Evolutionary conservation across 2,113 vertebrate genomes (phyloP).

Genomic region (Hydrolagus affinis): DNA sequence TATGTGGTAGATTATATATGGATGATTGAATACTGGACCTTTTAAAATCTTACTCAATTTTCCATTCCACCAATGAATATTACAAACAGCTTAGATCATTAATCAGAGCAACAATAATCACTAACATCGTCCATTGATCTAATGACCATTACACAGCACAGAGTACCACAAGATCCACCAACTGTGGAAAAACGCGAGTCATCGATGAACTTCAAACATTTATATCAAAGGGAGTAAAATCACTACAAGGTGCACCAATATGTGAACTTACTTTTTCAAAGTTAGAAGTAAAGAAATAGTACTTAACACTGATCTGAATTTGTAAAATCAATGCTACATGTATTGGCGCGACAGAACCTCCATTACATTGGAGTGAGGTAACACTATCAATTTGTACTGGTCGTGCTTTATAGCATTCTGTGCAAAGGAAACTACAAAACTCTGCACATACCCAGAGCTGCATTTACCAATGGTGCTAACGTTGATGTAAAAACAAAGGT

Average conservation of each 20-base stretch:
- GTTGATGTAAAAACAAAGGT: too few relatives aligned
- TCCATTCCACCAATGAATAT: background rate
- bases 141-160: background rate
- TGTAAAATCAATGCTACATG: too few relatives aligned
- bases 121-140: background rate
- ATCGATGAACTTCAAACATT: background rate
- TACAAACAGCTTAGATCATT: background rate
- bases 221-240: constrained; percentile 12
- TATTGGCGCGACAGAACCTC: too few relatives aligned
- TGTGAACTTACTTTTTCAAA: background rate
- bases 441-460: too few relatives aligned
- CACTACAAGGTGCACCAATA: background rate
- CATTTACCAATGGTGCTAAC: too few relatives aligned
- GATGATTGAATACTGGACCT: too few relatives aligned
- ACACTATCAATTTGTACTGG: too few relatives aligned
- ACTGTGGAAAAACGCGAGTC: background rate
- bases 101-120: constrained; percentile 23
- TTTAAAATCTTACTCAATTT: background rate
- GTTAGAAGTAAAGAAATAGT: background rate
- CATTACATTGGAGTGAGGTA: too few relatives aligned
- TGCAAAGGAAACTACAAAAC: too few relatives aligned
- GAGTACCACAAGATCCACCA: background rate
- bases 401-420: too few relatives aligned
- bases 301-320: too few relatives aligned
- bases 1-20: too few relatives aligned